phyloP scores from a whole-genome alignment of 2,797 vertebrate genomes.

The Ctenosaura bakeri region DNA sequence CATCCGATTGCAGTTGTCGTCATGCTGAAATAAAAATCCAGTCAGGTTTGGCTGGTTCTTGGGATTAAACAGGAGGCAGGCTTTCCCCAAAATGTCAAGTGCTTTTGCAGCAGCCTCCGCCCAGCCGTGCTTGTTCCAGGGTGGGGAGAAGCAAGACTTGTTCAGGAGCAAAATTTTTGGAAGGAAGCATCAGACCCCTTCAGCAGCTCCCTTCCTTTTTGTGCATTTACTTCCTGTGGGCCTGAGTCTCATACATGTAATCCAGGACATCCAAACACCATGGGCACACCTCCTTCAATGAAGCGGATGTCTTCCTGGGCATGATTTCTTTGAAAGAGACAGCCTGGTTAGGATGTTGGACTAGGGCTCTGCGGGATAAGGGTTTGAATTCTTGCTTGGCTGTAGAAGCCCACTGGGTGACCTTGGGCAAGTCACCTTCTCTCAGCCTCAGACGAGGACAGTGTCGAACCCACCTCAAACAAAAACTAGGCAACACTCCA shows the following conservation, averaged over 20 bases:
- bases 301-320: no score
- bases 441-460: no score
- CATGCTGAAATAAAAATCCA: conserved; percentile 64
- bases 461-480: no score
- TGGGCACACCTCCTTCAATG: neutral
- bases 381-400: no score
- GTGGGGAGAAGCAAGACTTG: no score
- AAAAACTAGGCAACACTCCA: no score
- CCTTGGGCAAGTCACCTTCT: no score
- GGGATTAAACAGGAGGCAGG: conserved; percentile 57
- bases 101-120: neutral
- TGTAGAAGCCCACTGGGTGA: no score
- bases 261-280: neutral
- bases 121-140: neutral
- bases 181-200: neutral
- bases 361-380: no score
- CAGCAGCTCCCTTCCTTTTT: neutral
- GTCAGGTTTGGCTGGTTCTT: conserved; percentile 55
- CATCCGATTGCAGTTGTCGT: conserved; percentile 45
- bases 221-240: neutral
- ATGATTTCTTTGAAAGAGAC: no score
- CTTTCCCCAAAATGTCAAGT: conserved; percentile 67
- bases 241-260: neutral
- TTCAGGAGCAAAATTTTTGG: neutral
- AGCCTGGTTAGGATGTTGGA: no score